Evolutionary conservation across 2,113 vertebrate species (phyloP).

Genomic region (Larimichthys polyactis): DNA sequence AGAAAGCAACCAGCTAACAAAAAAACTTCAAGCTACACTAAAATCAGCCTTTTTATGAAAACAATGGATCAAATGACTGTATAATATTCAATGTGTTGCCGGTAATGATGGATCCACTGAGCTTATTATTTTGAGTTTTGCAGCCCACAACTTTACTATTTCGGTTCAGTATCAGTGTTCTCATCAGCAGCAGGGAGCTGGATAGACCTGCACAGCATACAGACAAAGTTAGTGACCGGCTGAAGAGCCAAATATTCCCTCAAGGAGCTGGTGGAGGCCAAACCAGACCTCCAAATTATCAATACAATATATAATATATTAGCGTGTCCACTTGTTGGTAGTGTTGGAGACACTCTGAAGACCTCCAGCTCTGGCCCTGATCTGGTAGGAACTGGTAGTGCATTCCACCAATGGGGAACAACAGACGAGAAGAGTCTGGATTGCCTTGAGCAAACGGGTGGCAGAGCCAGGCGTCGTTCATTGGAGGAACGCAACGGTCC

Average conservation of each 20-base stretch:
- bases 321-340: no score
- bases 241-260: neutral
- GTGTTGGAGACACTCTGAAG: no score
- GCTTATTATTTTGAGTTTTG: neutral
- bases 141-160: neutral
- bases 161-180: neutral
- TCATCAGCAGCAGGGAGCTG: neutral
- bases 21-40: neutral
- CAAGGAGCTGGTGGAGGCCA: neutral
- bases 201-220: neutral
- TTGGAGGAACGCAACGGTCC: no score
- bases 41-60: neutral
- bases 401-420: no score
- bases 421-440: no score
- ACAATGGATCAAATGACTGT: neutral
- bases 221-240: neutral
- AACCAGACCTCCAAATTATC: neutral
- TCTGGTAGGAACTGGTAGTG: no score
- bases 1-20: neutral
- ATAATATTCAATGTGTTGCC: neutral
- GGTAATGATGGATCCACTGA: neutral
- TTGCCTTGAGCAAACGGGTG: no score
- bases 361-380: no score
- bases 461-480: no score
- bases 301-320: neutral